Evolutionary conservation across 2,113 vertebrate genomes (phyloP).

Genomic region (Rynchops niger): DNA sequence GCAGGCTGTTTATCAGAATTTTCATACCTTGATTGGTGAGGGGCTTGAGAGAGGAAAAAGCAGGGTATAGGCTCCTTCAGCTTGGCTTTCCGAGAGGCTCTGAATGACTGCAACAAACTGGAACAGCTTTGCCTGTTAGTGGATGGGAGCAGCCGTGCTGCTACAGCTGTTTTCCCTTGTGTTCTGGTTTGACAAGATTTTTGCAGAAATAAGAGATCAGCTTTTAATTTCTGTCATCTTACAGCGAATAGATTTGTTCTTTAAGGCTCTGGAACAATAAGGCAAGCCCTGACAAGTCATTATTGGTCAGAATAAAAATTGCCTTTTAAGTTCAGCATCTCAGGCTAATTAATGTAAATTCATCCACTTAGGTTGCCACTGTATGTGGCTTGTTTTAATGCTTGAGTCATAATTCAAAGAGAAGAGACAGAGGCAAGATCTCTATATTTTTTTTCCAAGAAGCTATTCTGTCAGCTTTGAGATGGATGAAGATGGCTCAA

Average conservation of each 20-base stretch:
- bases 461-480: not conserved
- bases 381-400: conserved; percentile 7
- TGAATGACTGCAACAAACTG: not conserved
- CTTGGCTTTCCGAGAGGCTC: not conserved
- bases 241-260: conserved; percentile 13
- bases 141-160: not conserved
- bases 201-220: conserved; percentile 3
- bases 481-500: not conserved
- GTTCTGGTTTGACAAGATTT: conserved; percentile 1
- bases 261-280: conserved; percentile 11
- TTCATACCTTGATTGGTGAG: not conserved
- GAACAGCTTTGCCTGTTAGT: not conserved
- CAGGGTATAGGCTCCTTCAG: not conserved
- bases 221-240: conserved; percentile 32
- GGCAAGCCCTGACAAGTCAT: conserved; percentile 31
- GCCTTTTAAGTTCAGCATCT: conserved; percentile 52
- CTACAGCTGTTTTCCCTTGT: not conserved
- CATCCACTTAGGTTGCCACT: conserved; percentile 3
- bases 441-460: not conserved
- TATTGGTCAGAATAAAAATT: conserved; percentile 51
- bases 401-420: conserved; percentile 45
- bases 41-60: not conserved
- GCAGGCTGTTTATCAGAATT: not conserved
- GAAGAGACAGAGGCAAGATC: not conserved
- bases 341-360: conserved; percentile 52